These are phyloP conservation scores for Scaptomyza tumidula DNA, from an alignment of 2,888 invertebrate species.

Conservation along the genomic window DNA sequence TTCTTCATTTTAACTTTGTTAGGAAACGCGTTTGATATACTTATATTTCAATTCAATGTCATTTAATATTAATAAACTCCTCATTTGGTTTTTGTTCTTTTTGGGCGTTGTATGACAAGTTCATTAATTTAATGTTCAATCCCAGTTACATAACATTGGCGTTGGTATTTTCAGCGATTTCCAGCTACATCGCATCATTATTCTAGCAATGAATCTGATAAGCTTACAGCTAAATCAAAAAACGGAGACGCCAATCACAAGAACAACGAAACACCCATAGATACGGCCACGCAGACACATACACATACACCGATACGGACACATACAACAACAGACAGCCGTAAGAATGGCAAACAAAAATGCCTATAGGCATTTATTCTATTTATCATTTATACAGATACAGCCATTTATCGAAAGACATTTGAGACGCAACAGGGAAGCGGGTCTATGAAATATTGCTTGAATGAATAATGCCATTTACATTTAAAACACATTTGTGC, in stretches of 20 bases:
- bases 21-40: too few species aligned
- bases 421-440: slow-evolving; percentile 52
- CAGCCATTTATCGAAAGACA: slow-evolving; percentile 75
- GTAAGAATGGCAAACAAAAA: slow-evolving; percentile 60
- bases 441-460: slow-evolving; percentile 54
- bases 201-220: slow-evolving; percentile 77
- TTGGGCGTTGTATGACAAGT: slow-evolving; percentile 12
- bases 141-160: slow-evolving; percentile 16
- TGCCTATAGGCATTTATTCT: slow-evolving; percentile 73
- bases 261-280: slow-evolving; percentile 26
- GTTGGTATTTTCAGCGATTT: slow-evolving; percentile 29
- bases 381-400: slow-evolving; percentile 80
- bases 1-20: too few species aligned
- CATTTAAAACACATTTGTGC: slow-evolving; percentile 68
- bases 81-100: background rate
- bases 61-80: too few species aligned
- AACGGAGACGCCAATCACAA: slow-evolving; percentile 57
- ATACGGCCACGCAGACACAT: slow-evolving; percentile 16
- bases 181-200: slow-evolving; percentile 60
- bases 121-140: slow-evolving; percentile 68
- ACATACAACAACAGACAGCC: slow-evolving; percentile 28
- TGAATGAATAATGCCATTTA: slow-evolving; percentile 69
- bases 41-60: too few species aligned
- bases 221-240: slow-evolving; percentile 72
- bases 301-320: background rate